phyloP scores from a whole-genome alignment of 1,140 invertebrate genomes.

The Cecropterus lyciades region DNA sequence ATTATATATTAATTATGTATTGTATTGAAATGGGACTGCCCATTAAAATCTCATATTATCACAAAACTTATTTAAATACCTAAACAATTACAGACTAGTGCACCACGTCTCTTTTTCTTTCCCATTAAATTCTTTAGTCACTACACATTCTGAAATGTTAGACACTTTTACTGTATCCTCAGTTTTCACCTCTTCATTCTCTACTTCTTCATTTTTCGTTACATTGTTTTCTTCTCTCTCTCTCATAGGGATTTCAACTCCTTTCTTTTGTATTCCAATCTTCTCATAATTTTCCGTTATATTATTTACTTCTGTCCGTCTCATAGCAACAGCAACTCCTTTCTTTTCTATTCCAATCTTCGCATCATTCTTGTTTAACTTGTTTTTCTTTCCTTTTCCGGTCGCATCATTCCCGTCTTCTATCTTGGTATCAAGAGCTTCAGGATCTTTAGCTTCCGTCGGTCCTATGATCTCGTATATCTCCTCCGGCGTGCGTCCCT shows the following conservation, averaged over 20 bases:
- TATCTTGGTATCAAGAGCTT: no score
- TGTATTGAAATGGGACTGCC: no score
- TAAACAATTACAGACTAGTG: conserved; percentile 35
- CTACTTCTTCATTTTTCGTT: not conserved
- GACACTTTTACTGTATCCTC: no score
- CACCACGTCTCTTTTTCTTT: conserved; percentile 16
- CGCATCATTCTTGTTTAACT: not conserved
- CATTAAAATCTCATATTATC: no score
- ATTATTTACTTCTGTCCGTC: no score
- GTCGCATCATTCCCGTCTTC: not conserved
- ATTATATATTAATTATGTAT: no score
- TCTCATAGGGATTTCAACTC: no score
- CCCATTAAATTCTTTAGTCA: conserved; percentile 18
- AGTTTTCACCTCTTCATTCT: not conserved
- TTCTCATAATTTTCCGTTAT: no score
- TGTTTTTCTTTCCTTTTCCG: conserved; percentile 1
- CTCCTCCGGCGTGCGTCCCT: conserved; percentile 42
- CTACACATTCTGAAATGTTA: no score
- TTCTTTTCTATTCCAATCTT: not conserved
- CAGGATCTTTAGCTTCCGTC: not conserved
- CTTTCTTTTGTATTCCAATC: no score
- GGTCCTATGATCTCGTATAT: conserved; percentile 50
- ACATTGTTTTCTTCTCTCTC: no score
- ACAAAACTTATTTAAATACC: no score
- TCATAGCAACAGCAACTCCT: not conserved